phyloP scores from a whole-genome alignment of 2,113 vertebrate species.

The Gracilinanus agilis region DNA sequence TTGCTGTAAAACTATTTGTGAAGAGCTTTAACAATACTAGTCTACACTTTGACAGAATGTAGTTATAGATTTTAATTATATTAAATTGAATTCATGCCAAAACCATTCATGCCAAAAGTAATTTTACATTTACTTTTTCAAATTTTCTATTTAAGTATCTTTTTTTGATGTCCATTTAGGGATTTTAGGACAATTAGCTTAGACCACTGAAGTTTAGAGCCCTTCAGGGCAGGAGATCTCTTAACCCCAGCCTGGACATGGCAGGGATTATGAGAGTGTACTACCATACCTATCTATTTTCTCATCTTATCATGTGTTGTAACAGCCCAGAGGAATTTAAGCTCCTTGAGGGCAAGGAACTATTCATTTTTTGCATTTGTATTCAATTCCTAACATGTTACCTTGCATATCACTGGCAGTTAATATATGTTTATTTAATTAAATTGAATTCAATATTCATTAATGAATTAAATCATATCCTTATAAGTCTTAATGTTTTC shows the following conservation, averaged over 20 bases:
- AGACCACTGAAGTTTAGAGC: neutral
- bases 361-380: neutral
- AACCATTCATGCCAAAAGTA: neutral
- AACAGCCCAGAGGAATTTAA: neutral
- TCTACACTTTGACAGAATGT: neutral
- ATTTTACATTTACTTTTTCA: neutral
- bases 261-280: neutral
- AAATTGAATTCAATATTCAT: neutral
- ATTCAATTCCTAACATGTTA: neutral
- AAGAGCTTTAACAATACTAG: neutral
- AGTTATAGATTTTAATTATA: neutral
- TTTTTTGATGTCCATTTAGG: no score
- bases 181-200: neutral
- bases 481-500: constrained; percentile 35
- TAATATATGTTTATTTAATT: neutral
- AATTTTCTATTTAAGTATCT: neutral
- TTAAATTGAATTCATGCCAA: neutral
- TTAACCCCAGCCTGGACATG: neutral
- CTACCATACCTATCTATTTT: neutral
- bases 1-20: neutral
- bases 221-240: neutral
- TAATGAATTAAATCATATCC: neutral
- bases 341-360: neutral
- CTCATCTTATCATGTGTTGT: neutral
- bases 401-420: neutral